phyloP scores from a whole-genome alignment of 2,113 vertebrate species.

The Sander vitreus region DNA sequence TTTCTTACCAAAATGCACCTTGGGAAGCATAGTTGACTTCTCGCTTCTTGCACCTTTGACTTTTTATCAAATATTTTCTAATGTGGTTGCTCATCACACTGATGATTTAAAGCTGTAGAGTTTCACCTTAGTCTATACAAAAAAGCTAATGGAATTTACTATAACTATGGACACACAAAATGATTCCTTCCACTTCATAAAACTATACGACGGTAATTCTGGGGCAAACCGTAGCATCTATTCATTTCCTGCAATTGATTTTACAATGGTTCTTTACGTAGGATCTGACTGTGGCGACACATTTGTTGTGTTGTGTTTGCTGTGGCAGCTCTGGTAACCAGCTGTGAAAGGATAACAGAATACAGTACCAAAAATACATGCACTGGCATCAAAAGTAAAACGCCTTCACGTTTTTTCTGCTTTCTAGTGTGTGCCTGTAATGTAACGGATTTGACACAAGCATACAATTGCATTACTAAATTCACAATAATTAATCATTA shows the following conservation, averaged over 20 bases:
- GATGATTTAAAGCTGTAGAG: not conserved
- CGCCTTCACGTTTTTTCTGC: not conserved
- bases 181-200: not conserved
- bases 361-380: not conserved
- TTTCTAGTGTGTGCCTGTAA: conserved; percentile 23
- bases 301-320: conserved; percentile 9
- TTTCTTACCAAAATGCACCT: not conserved
- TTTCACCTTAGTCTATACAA: not conserved
- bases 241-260: conserved; percentile 10
- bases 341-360: not conserved
- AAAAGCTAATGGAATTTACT: not conserved
- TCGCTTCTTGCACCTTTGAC: not conserved
- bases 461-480: conserved; percentile 33
- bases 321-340: not conserved
- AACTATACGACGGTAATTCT: not conserved
- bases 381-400: conserved; percentile 8
- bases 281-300: not conserved
- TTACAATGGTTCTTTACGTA: not conserved
- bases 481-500: not conserved
- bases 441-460: conserved; percentile 55
- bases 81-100: not conserved
- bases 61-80: not conserved
- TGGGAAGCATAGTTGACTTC: not conserved
- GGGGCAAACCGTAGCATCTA: not conserved
- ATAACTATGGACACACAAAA: not conserved